A percentile compares a stretch with the other conserved stretches of the same genome.
phyloP scores from a whole-genome alignment of 2,888 invertebrate species.

The Ariolimax columbianus region DNA sequence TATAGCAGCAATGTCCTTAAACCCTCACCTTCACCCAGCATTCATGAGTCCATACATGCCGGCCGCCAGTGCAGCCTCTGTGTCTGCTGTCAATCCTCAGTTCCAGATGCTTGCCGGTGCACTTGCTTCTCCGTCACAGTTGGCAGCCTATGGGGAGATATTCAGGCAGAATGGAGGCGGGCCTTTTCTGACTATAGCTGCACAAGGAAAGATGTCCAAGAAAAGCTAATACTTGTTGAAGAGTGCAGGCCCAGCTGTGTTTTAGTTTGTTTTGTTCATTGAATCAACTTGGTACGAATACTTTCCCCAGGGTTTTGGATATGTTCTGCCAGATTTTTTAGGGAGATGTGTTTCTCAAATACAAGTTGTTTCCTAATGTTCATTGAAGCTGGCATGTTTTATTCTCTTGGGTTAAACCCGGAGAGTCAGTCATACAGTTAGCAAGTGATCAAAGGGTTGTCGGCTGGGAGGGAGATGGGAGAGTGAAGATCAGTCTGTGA shows the following conservation, averaged over 20 bases:
- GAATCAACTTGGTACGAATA: background rate
- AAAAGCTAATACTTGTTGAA: background rate
- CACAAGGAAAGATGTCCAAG: conserved; percentile 9
- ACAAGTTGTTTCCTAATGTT: background rate
- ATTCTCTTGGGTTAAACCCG: background rate
- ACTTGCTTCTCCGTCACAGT: conserved; percentile 56
- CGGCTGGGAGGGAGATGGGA: too few species aligned
- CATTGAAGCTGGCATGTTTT: background rate
- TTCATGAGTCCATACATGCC: conserved; percentile 52
- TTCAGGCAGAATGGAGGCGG: conserved; percentile 53
- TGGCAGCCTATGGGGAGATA: conserved; percentile 60
- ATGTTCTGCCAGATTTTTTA: background rate
- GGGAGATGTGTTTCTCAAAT: background rate
- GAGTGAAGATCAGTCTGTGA: too few species aligned
- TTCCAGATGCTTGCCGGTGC: conserved; percentile 58
- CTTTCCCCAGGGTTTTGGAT: background rate
- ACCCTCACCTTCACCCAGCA: conserved; percentile 59
- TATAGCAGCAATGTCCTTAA: conserved; percentile 40
- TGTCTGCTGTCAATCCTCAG: conserved; percentile 50
- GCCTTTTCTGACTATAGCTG: conserved; percentile 26
- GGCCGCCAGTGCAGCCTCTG: background rate
- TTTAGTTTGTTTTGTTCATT: background rate
- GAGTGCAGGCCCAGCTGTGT: too few species aligned
- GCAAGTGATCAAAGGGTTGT: background rate
- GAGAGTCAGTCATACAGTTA: background rate